Base-by-base conservation (phyloP, 2,888 invertebrate genomes). In the Nymphalis urticae region DNA sequence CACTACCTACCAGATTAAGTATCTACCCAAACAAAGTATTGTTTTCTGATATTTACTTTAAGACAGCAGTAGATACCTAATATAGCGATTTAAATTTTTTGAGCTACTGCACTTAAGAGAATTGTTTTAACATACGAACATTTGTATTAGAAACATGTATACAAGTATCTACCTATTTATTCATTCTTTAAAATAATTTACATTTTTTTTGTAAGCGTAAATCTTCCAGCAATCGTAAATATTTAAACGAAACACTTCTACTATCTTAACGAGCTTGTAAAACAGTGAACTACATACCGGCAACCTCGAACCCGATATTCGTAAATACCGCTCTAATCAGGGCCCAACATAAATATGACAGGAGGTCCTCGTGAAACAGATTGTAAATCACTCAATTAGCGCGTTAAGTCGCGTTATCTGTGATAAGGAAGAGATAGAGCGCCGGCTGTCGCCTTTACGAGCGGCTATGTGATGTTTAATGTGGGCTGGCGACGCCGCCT, bases 381-480 rank as follows among this genome's bases (percentile, higher is more conserved):
- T 66, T 64, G 70, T 76, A 75, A 72, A 74, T 76, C 72, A 72
- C 69, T 72, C 71, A 73, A 76, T 74, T 75, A 74, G 74, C 68
- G 73, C 70, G 66, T 70, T 74, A 74, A 72, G 72, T 74, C 74
- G 69, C 66, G 62, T 59, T 72, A 73, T 72, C 72, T 66, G 51
- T 32, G 66, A 66, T 64, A 66, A 63, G 66, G 64, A 64, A 62
- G 64, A 66, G 68, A 67, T 58, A 66, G 36, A 48, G 62, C 27
- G 48, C 65, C 58, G 58, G 68, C 50, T 51, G 58, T 66, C 64
- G 64, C 50, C 48, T 64, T 64, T 63, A 64, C 50, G 64, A 56
- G 59, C 68, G 19, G 13, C 13, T 36, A 36, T 36, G 53, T 62
- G 65, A 24, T 47, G 56, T 24, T 16, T 54, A 32, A 32, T 32